Evolutionary conservation across 2,888 invertebrate genomes (phyloP).

Genomic region (Copidosoma aretas): DNA sequence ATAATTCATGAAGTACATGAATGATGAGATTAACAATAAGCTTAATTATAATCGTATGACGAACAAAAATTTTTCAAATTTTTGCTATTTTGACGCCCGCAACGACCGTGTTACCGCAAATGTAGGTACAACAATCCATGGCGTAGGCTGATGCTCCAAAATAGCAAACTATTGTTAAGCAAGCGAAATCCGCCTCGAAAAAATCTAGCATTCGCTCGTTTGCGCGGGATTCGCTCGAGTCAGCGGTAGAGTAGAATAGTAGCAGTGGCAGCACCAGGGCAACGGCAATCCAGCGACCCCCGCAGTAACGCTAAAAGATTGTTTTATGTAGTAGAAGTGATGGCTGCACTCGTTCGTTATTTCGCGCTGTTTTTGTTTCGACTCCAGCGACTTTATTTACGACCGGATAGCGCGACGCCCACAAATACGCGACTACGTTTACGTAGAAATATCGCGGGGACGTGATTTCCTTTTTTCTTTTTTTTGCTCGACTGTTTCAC

Average conservation of each 20-base stretch:
- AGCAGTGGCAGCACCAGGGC: neutral
- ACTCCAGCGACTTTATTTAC: conserved; percentile 58
- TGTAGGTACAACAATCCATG: no score
- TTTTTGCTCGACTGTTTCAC: no score
- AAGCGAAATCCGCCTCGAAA: conserved; percentile 23
- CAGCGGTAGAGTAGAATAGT: conserved; percentile 15
- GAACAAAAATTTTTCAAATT: no score
- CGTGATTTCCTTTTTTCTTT: conserved; percentile 38
- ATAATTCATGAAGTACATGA: no score
- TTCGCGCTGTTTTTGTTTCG: conserved; percentile 59
- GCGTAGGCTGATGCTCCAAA: no score
- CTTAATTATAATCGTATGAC: no score
- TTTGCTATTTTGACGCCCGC: no score
- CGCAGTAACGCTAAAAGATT: conserved; percentile 40
- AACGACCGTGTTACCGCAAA: no score
- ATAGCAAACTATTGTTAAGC: conserved; percentile 22
- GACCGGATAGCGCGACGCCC: conserved; percentile 59
- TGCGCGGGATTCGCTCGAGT: conserved; percentile 25
- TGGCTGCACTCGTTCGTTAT: conserved; percentile 61
- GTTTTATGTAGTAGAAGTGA: conserved; percentile 62
- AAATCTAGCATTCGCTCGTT: conserved; percentile 28
- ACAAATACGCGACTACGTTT: conserved; percentile 58
- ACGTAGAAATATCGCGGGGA: conserved; percentile 45
- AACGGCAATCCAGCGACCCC: neutral
- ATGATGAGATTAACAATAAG: no score